Base-by-base conservation (phyloP, 2,113 vertebrate species). In the Isurus oxyrinchus region DNA sequence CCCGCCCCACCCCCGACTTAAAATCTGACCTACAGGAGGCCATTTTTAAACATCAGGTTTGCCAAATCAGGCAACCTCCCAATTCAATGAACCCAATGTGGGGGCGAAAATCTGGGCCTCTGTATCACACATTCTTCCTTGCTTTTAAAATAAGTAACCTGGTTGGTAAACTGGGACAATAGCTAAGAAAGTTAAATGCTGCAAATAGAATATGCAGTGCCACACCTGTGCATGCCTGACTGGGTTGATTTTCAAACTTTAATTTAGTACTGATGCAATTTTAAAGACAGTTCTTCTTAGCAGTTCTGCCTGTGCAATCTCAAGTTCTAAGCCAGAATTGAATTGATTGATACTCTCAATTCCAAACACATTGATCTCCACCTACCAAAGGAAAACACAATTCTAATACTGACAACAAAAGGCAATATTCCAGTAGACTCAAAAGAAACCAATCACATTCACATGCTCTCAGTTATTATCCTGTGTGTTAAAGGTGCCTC, bases 261-360 rank as follows among this genome's bases (percentile, higher is more conserved):
- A 35, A 44, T n/a, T 63, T 0, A 40, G 31, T 63, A 63, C 63
- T 94, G 61, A 94, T 63, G 35, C 14, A 31, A 59, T 21, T n/a
- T 5, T 61, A 53, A 13, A 94, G 81, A 86, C 40, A 86, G 16
- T 21, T 49, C 81, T 44, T 13, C n/a, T 86, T 19, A 40, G 59
- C 91, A 94, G 13, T 63, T 94, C 91, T 94, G 35, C 53, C 49
- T 21, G 23, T 53, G 49, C 44, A 55, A 63, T 63, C 21, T 94
- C 57, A 6, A 94, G 11, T 4, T n/a, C n/a, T 94, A 40, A 94
- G 14, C 31, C 35, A 93, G 13, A 63, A 94, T 31, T 35, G 59
- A 94, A 57, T 27, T 94, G 57, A 94, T 94, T 63, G 35, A 94
- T 94, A 94, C n/a, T 27, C 27, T 94, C 35, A 63, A 61, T 94